Conservation (phyloP, 2,888 invertebrate genomes). For the Leptogaster cylindrica region DNA sequence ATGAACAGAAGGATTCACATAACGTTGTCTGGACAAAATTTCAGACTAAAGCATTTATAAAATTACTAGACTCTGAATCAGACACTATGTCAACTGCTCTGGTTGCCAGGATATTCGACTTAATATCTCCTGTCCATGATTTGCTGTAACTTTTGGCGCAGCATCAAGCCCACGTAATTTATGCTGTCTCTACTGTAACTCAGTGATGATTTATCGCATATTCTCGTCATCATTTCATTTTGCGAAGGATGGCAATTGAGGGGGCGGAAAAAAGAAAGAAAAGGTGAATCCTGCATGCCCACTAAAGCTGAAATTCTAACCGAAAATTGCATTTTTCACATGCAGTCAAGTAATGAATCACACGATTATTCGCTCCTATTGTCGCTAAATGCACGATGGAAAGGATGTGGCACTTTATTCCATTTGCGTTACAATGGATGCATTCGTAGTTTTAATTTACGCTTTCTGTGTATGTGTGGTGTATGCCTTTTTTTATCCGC, state of each 20-base stretch:
- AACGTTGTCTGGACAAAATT: not conserved
- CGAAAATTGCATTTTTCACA: constrained; percentile 37
- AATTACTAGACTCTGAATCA: constrained; percentile 25
- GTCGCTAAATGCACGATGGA: constrained; percentile 6
- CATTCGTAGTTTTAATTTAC: constrained; percentile 34
- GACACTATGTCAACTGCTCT: constrained; percentile 23
- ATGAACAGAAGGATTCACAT: not conserved
- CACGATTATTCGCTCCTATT: constrained; percentile 21
- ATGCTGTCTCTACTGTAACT: constrained; percentile 32
- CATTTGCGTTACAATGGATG: constrained; percentile 5
- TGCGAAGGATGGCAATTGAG: constrained; percentile 11
- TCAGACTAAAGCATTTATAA: constrained; percentile 22
- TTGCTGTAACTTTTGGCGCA: constrained; percentile 29
- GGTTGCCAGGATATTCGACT: constrained; percentile 8
- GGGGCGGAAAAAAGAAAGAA: too few relatives aligned
- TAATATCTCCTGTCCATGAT: constrained; percentile 39
- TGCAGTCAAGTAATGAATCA: constrained; percentile 32
- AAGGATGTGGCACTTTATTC: not conserved
- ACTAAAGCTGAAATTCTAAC: too few relatives aligned
- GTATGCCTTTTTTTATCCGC: too few relatives aligned
- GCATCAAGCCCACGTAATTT: constrained; percentile 33
- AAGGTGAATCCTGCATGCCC: too few relatives aligned
- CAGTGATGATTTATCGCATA: constrained; percentile 34
- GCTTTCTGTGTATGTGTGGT: too few relatives aligned
- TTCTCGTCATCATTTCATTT: not conserved